A percentile compares a stretch with the other conserved stretches of the same genome.
Conservation (phyloP, 1,140 invertebrate genomes). For the Calosoma granatense region DNA sequence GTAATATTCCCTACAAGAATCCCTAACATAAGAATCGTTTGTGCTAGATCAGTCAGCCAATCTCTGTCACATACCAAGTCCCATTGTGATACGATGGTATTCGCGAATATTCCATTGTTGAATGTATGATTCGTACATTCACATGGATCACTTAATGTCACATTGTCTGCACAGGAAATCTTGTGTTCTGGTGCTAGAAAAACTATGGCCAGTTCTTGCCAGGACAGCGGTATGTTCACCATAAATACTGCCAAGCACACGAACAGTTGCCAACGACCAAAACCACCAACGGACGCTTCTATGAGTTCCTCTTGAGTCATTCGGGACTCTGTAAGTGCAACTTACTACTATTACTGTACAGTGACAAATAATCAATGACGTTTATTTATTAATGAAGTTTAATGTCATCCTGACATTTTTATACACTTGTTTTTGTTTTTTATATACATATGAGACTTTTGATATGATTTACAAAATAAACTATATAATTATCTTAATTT, state of each 20-base stretch:
- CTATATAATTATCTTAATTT: too few relatives aligned
- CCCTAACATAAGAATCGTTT: constrained; percentile 27
- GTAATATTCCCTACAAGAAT: constrained; percentile 4
- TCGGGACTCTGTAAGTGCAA: neutral
- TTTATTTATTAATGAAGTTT: too few relatives aligned
- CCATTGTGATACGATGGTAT: constrained; percentile 10
- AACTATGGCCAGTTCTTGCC: constrained; percentile 43
- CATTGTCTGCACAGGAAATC: neutral
- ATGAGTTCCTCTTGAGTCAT: neutral
- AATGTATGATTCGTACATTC: constrained; percentile 15
- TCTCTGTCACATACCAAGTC: constrained; percentile 30
- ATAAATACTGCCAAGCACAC: constrained; percentile 38
- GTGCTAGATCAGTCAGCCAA: constrained; percentile 33
- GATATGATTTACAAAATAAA: too few relatives aligned
- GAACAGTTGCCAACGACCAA: constrained; percentile 46
- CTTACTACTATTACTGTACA: too few relatives aligned
- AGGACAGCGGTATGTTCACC: constrained; percentile 43
- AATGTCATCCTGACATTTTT: neutral
- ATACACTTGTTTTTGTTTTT: neutral
- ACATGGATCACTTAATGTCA: neutral
- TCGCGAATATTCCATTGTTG: neutral
- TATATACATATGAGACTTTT: neutral
- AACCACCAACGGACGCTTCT: constrained; percentile 33
- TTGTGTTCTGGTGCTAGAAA: constrained; percentile 15
- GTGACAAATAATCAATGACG: neutral